Percentiles rank a stretch among this genome's conserved stretches.
Conservation (phyloP, 2,888 invertebrate species). For the Cyclophora albipunctata region DNA sequence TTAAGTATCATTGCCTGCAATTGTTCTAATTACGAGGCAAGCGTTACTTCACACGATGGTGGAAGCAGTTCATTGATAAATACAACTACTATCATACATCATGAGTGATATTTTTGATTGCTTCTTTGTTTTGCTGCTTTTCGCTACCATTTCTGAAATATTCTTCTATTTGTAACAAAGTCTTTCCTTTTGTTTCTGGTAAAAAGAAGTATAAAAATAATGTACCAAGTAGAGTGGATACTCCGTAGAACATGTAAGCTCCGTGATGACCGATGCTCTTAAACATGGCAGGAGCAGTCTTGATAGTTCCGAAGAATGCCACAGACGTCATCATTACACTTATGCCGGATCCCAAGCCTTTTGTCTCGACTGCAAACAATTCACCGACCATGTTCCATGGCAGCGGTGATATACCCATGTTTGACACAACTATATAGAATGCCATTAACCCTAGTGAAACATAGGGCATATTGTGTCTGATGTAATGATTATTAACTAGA, state of each 20-base stretch:
- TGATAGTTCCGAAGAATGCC: slow-evolving; percentile 80
- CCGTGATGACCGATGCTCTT: slow-evolving; percentile 71
- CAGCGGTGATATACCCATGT: slow-evolving; percentile 77
- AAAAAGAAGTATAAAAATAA: slow-evolving; percentile 75
- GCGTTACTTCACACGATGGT: too few relatives aligned
- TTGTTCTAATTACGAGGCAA: too few relatives aligned
- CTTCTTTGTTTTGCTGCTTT: slow-evolving; percentile 24
- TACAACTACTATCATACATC: slow-evolving; percentile 4
- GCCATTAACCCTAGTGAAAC: slow-evolving; percentile 71
- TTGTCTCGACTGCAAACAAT: slow-evolving; percentile 78
- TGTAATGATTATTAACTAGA: slow-evolving; percentile 35
- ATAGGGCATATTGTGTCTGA: slow-evolving; percentile 42
- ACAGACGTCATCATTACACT: slow-evolving; percentile 79
- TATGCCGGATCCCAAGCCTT: slow-evolving; percentile 81
- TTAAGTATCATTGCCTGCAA: too few relatives aligned
- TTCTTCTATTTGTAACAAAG: slow-evolving; percentile 80
- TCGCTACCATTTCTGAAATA: slow-evolving; percentile 57
- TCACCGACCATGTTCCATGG: slow-evolving; percentile 87
- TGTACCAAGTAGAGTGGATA: slow-evolving; percentile 75
- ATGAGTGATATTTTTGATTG: slow-evolving; percentile 18
- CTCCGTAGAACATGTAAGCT: slow-evolving; percentile 78
- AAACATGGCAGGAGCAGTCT: slow-evolving; percentile 79
- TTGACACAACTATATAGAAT: slow-evolving; percentile 75
- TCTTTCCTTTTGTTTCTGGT: slow-evolving; percentile 82
- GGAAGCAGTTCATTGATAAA: too few relatives aligned